phyloP scores from a whole-genome alignment of 23 tunicate genomes.

The Corella eumyota region DNA sequence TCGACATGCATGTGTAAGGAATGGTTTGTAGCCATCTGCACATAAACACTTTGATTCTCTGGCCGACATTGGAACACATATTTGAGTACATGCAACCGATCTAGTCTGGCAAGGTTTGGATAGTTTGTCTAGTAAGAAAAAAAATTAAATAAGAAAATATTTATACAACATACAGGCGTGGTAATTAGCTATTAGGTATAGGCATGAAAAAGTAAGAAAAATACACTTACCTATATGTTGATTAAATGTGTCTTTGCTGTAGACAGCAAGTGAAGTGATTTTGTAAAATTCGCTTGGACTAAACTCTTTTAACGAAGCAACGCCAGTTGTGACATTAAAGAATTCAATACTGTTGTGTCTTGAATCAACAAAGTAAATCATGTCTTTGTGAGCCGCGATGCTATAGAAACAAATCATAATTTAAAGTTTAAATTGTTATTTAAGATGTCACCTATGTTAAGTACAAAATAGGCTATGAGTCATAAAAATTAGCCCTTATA shows the following conservation, averaged over 20 bases:
- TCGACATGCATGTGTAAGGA: conserved; percentile 2
- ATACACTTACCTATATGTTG: too few relatives aligned
- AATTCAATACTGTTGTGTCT: conserved; percentile 19
- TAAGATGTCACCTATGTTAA: too few relatives aligned
- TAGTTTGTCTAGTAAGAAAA: background rate
- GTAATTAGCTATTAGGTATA: too few relatives aligned
- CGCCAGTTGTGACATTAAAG: conserved; percentile 42
- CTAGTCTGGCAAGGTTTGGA: background rate
- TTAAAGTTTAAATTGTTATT: background rate
- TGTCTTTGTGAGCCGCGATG: conserved; percentile 31
- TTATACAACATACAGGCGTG: background rate
- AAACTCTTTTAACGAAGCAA: conserved; percentile 30
- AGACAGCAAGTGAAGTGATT: conserved; percentile 34
- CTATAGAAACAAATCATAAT: conserved; percentile 13
- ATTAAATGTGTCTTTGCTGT: too few relatives aligned
- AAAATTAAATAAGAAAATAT: background rate
- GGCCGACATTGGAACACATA: conserved; percentile 26
- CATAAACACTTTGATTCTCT: conserved; percentile 17
- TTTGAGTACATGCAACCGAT: conserved; percentile 3
- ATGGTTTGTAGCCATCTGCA: conserved; percentile 13
- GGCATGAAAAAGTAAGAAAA: too few relatives aligned
- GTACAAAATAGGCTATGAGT: too few relatives aligned
- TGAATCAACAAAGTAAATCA: conserved; percentile 46
- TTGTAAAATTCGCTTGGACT: conserved; percentile 61
- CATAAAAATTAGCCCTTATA: too few relatives aligned